Base-by-base conservation (phyloP, 1,140 invertebrate genomes). In the Streblospio benedicti region DNA sequence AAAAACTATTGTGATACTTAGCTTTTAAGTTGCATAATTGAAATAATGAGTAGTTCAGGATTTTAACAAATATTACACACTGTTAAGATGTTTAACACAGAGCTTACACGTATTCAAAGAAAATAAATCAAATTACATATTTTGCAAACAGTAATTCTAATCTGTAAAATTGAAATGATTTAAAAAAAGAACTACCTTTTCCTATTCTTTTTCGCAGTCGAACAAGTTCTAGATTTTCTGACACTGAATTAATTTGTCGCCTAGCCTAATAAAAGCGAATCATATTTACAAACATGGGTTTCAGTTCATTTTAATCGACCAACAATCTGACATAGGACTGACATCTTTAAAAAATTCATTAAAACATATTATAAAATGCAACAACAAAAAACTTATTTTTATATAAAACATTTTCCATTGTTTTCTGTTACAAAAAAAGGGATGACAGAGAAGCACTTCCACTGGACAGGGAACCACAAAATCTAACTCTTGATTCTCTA, bases 181-280 rank as follows among this genome's bases (percentile, higher is more conserved):
- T 43, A 30, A 9, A 28, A 2, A 41, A 4, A 52, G 50, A 52
- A 28, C n/a, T 32, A 59, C 57, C 57, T 59, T 45, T 59, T 14
- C 45, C 57, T 33, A 59, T 59, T 52, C 25, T 52, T 68, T 71
- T 69, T 56, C 63, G 65, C 41, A 68, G 52, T 45, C 63, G 69
- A 9, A 69, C 62, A 51, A 59, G 47, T 16, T 73, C 61, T 30
- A 69, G 65, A 68, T 74, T 69, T 49, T 74, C 71, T 6, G 71
- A 72, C 51, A 67, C 68, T 50, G 74, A 71, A 4, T 60, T 47
- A 28, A 60, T 64, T 57, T 67, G 71, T 62, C 72, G 67, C 47
- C 54, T 57, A 18, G 45, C 23, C 60, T 61, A 31, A 28, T 5
- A 23, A n/a, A 52, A 30, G 28, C 33, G 14, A 54, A 55, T 4